These are phyloP conservation scores for Xestia c-nigrum DNA, from an alignment of 2,888 invertebrate genomes.

Conservation along the genomic window DNA sequence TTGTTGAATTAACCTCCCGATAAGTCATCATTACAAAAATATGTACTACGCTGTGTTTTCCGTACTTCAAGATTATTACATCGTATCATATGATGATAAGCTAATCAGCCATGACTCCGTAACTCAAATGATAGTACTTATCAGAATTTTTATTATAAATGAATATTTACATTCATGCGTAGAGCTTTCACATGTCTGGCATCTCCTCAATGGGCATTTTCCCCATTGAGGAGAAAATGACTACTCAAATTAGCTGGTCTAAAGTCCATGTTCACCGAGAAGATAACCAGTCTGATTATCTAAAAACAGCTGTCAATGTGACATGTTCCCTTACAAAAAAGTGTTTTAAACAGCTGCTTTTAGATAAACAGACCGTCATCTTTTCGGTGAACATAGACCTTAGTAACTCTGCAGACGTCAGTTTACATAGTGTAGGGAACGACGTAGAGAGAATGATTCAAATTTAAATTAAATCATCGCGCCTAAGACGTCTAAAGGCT, in stretches of 20 bases:
- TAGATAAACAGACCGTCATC: too few relatives aligned
- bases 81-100: slow-evolving; percentile 49
- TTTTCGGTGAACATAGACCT: too few relatives aligned
- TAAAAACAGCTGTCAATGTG: too few relatives aligned
- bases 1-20: slow-evolving; percentile 28
- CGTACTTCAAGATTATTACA: slow-evolving; percentile 26
- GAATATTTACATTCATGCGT: neutral
- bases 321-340: too few relatives aligned
- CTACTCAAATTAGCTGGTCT: neutral
- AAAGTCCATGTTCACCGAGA: too few relatives aligned
- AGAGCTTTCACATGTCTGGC: too few relatives aligned
- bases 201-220: too few relatives aligned
- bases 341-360: too few relatives aligned
- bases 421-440: too few relatives aligned
- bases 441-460: too few relatives aligned
- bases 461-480: neutral
- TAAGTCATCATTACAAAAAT: slow-evolving; percentile 21
- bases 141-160: slow-evolving; percentile 20
- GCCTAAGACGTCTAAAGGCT: neutral
- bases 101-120: slow-evolving; percentile 49
- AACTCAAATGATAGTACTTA: slow-evolving; percentile 23
- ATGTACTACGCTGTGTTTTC: slow-evolving; percentile 32
- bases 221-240: neutral
- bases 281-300: too few relatives aligned
- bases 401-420: too few relatives aligned